Conservation (phyloP, 2,888 invertebrate species). For the Patella pellucida region DNA sequence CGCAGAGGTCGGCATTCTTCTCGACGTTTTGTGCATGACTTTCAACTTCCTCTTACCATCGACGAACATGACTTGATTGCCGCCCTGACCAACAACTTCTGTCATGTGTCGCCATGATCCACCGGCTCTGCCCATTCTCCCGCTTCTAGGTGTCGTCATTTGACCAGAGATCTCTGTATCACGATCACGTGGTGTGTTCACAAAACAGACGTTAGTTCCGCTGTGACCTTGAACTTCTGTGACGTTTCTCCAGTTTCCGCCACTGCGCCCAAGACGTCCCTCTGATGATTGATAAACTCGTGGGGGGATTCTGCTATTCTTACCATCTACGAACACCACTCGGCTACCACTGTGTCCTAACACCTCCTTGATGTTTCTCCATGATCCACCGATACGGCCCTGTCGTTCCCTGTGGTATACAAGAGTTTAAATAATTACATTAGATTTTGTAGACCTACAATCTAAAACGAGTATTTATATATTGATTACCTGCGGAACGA, state of each 20-base stretch:
- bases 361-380: slow-evolving; percentile 66
- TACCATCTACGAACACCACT: slow-evolving; percentile 65
- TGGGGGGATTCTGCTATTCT: slow-evolving; percentile 21
- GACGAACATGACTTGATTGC: slow-evolving; percentile 30
- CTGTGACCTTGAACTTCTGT: slow-evolving; percentile 3
- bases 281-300: background rate
- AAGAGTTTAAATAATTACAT: background rate
- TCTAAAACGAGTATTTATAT: background rate
- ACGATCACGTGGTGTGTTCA: background rate
- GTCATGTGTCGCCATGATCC: slow-evolving; percentile 5
- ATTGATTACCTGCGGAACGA: background rate
- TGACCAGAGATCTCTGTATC: background rate
- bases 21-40: background rate
- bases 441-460: background rate
- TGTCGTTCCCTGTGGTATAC: slow-evolving; percentile 51
- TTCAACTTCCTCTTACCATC: slow-evolving; percentile 27
- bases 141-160: background rate
- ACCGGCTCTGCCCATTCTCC: slow-evolving; percentile 2
- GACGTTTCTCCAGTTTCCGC: slow-evolving; percentile 4
- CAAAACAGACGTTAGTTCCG: background rate
- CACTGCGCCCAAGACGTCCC: slow-evolving; percentile 2
- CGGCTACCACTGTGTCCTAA: slow-evolving; percentile 60
- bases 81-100: slow-evolving; percentile 27
- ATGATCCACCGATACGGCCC: slow-evolving; percentile 63
- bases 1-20: slow-evolving; percentile 10